Evolutionary conservation across 2,888 invertebrate genomes (phyloP).

Genomic region (Trachelus stipa): DNA sequence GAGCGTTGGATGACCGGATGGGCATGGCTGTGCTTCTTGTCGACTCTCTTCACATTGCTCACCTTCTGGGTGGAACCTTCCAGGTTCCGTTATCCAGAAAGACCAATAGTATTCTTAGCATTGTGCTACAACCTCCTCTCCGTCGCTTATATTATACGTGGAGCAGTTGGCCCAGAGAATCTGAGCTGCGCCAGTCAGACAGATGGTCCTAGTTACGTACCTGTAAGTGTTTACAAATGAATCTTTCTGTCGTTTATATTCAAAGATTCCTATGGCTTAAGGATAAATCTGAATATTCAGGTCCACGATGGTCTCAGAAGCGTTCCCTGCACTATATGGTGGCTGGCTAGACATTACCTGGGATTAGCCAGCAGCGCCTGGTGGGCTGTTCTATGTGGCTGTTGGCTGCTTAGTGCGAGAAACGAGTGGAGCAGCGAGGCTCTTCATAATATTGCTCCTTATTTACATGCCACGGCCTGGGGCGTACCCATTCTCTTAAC

Average conservation of each 20-base stretch:
- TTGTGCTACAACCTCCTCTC: constrained; percentile 87
- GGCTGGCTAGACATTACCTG: constrained; percentile 82
- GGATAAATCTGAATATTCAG: constrained; percentile 26
- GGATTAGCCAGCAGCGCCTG: constrained; percentile 84
- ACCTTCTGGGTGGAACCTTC: constrained; percentile 92
- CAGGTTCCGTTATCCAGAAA: constrained; percentile 92
- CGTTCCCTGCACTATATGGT: constrained; percentile 78
- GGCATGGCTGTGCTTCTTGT: constrained; percentile 81
- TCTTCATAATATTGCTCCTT: constrained; percentile 85
- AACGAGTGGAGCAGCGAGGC: constrained; percentile 96
- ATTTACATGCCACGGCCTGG: constrained; percentile 90
- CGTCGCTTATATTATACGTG: constrained; percentile 78
- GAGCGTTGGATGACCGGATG: constrained; percentile 82
- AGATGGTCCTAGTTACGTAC: constrained; percentile 65
- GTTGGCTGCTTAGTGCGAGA: constrained; percentile 91
- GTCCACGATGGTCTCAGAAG: constrained; percentile 67
- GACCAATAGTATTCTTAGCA: constrained; percentile 90
- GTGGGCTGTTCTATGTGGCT: constrained; percentile 90
- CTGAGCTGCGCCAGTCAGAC: constrained; percentile 64
- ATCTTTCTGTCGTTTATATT: not conserved
- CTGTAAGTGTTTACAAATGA: constrained; percentile 39
- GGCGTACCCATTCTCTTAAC: constrained; percentile 88
- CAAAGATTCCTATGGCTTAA: not conserved
- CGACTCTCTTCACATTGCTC: constrained; percentile 84
- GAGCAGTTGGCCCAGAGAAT: constrained; percentile 70